phyloP scores from a whole-genome alignment of 2,888 invertebrate species.

The Bedellia somnulentella region DNA sequence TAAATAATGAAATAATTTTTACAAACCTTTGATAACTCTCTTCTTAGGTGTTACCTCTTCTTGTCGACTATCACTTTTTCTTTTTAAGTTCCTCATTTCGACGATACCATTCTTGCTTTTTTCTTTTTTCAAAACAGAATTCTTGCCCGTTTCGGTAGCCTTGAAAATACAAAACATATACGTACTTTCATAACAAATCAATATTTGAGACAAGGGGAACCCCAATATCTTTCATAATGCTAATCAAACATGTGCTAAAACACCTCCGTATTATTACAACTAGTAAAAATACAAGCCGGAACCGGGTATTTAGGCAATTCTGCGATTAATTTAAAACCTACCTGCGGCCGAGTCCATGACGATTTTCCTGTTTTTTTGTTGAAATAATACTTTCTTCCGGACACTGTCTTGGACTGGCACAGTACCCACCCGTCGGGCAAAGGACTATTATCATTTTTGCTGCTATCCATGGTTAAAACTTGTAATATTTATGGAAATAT shows the following conservation, averaged over 20 bases:
- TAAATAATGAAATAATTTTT: neutral
- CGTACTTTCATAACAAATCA: no score
- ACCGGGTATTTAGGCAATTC: neutral
- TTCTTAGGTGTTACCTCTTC: constrained; percentile 19
- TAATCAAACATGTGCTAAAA: no score
- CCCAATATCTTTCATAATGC: no score
- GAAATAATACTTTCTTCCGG: constrained; percentile 47
- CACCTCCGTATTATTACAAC: no score
- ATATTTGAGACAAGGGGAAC: no score
- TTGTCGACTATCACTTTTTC: constrained; percentile 27
- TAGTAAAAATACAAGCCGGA: no score
- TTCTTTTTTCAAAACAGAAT: constrained; percentile 24
- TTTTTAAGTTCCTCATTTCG: constrained; percentile 25
- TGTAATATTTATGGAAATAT: no score
- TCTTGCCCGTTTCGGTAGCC: constrained; percentile 28
- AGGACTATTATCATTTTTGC: constrained; percentile 28
- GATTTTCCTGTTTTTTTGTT: constrained; percentile 49
- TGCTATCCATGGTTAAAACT: constrained; percentile 30
- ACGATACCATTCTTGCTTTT: constrained; percentile 18
- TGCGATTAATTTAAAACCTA: constrained; percentile 18
- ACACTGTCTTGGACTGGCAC: constrained; percentile 43
- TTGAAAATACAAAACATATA: no score
- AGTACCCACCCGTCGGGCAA: constrained; percentile 52
- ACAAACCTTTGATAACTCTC: constrained; percentile 26
- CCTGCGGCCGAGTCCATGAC: constrained; percentile 47